phyloP scores from a whole-genome alignment of 2,888 invertebrate genomes.

The Tetanocera ferruginea region DNA sequence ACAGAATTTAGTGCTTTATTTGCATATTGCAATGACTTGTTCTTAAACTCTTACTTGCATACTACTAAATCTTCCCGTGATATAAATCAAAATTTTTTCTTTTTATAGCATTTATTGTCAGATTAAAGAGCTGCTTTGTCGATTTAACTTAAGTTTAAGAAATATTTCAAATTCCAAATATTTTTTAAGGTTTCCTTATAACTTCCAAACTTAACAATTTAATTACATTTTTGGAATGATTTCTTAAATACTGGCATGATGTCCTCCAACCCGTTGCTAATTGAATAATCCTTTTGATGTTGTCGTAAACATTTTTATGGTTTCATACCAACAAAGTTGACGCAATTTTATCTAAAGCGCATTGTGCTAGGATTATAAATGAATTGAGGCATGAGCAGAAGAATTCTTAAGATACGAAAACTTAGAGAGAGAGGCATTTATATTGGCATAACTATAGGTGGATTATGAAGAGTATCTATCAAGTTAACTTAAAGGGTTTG shows the following conservation, averaged over 20 bases:
- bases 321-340: conserved; percentile 26
- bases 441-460: too few relatives aligned
- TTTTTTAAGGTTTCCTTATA: not conserved
- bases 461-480: too few relatives aligned
- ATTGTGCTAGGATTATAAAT: not conserved
- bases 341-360: not conserved
- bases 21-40: too few relatives aligned
- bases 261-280: conserved; percentile 29
- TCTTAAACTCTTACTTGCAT: too few relatives aligned
- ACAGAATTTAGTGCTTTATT: too few relatives aligned
- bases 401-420: not conserved
- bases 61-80: too few relatives aligned
- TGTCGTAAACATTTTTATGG: conserved; percentile 35
- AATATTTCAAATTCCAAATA: not conserved
- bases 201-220: not conserved
- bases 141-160: too few relatives aligned
- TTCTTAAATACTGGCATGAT: not conserved
- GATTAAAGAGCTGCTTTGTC: too few relatives aligned
- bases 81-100: too few relatives aligned
- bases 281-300: conserved; percentile 43
- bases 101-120: too few relatives aligned
- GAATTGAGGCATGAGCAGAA: not conserved
- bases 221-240: conserved; percentile 14
- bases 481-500: too few relatives aligned
- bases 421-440: not conserved